Evolutionary conservation across 2,113 vertebrate genomes (phyloP).

Genomic region (Thamnophis sirtalis): DNA sequence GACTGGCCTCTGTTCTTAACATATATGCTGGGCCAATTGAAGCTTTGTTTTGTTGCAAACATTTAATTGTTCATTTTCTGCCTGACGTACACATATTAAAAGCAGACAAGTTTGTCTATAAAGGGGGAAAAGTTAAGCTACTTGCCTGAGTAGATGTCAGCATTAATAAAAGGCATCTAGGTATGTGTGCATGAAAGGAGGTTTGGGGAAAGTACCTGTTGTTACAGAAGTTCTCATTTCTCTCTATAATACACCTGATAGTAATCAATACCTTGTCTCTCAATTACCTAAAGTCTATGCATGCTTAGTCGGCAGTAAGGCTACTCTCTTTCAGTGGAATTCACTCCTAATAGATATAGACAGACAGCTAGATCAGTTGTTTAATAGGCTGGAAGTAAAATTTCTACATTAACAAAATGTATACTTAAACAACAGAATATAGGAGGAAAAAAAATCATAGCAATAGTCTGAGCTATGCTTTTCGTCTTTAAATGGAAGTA

Average conservation of each 20-base stretch:
- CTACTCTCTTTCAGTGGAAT: background rate
- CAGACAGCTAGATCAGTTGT: background rate
- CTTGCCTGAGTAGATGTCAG: background rate
- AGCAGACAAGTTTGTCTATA: background rate
- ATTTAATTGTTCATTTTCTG: background rate
- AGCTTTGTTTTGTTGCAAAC: background rate
- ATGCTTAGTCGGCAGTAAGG: background rate
- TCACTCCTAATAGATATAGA: background rate
- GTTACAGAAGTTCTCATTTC: background rate
- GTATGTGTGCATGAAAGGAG: background rate
- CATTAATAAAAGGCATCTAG: background rate
- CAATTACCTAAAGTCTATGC: background rate
- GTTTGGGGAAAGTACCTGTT: background rate
- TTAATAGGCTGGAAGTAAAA: background rate
- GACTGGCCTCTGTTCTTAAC: background rate
- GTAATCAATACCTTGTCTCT: background rate
- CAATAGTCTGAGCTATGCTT: background rate
- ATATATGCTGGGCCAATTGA: background rate
- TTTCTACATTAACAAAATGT: background rate
- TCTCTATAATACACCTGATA: background rate
- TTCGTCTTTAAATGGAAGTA: background rate
- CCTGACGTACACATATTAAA: background rate
- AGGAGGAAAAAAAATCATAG: background rate
- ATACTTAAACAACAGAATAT: background rate
- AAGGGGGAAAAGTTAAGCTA: background rate